Evolutionary conservation across 2,888 invertebrate genomes (phyloP).

Genomic region (Agapostemon virescens): DNA sequence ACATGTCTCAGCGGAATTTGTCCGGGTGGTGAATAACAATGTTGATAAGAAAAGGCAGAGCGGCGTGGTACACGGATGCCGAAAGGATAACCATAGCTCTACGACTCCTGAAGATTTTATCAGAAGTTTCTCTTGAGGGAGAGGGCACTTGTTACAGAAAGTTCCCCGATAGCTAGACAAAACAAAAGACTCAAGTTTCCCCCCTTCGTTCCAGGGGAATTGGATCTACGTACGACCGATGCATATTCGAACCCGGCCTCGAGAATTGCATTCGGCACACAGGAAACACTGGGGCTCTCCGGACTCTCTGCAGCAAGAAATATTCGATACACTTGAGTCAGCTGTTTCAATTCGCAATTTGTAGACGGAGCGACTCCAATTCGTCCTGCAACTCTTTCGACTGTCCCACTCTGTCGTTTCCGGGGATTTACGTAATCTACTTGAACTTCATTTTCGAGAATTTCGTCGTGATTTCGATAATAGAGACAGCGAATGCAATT

Average conservation of each 20-base stretch:
- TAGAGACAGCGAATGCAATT: neutral
- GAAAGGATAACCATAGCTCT: constrained; percentile 46
- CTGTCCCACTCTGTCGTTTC: neutral
- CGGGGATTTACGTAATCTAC: neutral
- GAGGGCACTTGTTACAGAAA: constrained; percentile 48
- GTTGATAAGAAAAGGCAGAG: constrained; percentile 33
- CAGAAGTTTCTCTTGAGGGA: constrained; percentile 39
- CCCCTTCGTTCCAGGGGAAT: constrained; percentile 33
- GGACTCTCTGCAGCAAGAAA: constrained; percentile 1
- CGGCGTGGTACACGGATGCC: constrained; percentile 19
- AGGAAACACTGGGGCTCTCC: constrained; percentile 15
- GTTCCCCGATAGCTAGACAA: constrained; percentile 40
- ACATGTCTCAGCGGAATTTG: constrained; percentile 17
- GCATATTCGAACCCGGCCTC: constrained; percentile 44
- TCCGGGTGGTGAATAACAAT: constrained; percentile 15
- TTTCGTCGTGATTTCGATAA: neutral
- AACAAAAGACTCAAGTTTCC: constrained; percentile 49
- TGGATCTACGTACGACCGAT: constrained; percentile 39
- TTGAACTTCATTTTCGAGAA: neutral
- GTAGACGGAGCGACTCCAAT: neutral
- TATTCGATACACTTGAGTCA: constrained; percentile 30
- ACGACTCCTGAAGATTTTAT: constrained; percentile 51
- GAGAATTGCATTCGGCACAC: constrained; percentile 36
- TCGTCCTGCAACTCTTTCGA: neutral
- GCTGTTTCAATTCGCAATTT: constrained; percentile 37